phyloP scores from a whole-genome alignment of 1,140 invertebrate species.

The Heliconius hewitsoni region DNA sequence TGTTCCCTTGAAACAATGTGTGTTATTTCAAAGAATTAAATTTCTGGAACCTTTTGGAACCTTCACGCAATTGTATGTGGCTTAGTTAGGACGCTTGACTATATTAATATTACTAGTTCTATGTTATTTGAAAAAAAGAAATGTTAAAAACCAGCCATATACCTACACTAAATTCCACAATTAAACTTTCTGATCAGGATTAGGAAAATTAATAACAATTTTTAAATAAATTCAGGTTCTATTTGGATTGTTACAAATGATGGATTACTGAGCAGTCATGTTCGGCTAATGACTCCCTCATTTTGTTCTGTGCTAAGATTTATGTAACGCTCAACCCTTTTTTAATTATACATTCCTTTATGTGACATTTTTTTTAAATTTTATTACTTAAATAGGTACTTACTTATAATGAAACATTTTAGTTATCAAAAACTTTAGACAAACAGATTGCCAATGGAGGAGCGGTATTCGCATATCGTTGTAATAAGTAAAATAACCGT shows the following conservation, averaged over 20 bases:
- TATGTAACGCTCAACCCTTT: slow-evolving; percentile 58
- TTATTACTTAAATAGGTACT: slow-evolving; percentile 2
- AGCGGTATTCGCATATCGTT: too few relatives aligned
- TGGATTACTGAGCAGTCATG: slow-evolving; percentile 37
- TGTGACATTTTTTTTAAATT: slow-evolving; percentile 52
- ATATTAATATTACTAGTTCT: too few relatives aligned
- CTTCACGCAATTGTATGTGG: too few relatives aligned
- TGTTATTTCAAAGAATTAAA: not conserved
- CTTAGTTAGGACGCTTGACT: too few relatives aligned
- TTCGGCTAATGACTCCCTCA: slow-evolving; percentile 52
- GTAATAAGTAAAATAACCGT: not conserved
- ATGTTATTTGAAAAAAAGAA: too few relatives aligned
- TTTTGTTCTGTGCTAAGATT: slow-evolving; percentile 55
- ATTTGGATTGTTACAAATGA: slow-evolving; percentile 48
- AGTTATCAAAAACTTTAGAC: too few relatives aligned
- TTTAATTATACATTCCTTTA: slow-evolving; percentile 59
- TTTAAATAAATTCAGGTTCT: not conserved
- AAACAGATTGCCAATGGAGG: too few relatives aligned
- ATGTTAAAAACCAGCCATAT: too few relatives aligned
- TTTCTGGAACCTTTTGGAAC: not conserved
- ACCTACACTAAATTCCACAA: too few relatives aligned
- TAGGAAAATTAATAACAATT: too few relatives aligned
- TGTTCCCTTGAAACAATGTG: not conserved
- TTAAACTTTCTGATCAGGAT: too few relatives aligned
- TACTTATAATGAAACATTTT: not conserved